Evolutionary conservation across 2,797 vertebrate species (phyloP).

Genomic region (Sebastes itinus): DNA sequence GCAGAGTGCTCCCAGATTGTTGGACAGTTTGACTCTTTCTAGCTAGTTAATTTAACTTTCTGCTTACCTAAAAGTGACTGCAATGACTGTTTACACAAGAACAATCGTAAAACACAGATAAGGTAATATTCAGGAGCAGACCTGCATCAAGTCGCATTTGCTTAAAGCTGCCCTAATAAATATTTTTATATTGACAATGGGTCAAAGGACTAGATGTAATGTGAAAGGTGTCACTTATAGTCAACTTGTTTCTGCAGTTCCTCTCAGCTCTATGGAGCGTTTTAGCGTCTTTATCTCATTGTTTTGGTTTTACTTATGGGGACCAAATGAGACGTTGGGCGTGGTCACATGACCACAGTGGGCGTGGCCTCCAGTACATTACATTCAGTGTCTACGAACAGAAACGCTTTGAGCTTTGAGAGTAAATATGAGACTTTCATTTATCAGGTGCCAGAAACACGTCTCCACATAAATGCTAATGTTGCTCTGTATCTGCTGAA

Average conservation of each 20-base stretch:
- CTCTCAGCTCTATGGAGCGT: background rate
- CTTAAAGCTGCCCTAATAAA: background rate
- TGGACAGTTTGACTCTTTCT: conserved; percentile 10
- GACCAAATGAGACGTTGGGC: no score
- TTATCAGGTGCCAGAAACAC: background rate
- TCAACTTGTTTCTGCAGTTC: background rate
- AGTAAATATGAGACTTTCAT: background rate
- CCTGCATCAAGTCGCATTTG: background rate
- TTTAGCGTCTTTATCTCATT: background rate
- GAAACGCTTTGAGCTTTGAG: background rate
- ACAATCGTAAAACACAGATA: background rate
- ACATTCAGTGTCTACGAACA: background rate
- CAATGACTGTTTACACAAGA: background rate
- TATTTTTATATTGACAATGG: background rate
- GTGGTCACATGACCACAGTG: background rate
- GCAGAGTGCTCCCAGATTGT: background rate
- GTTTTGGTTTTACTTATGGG: background rate
- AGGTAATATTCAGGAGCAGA: background rate
- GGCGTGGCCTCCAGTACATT: background rate
- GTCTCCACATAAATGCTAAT: background rate
- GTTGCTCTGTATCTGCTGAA: background rate
- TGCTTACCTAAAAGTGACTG: conserved; percentile 2
- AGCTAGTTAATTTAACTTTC: background rate
- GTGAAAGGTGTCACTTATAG: background rate
- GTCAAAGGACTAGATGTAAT: background rate